Percentiles rank a stretch among this genome's conserved stretches.
These are phyloP conservation scores for Gobius niger DNA, from an alignment of 2,113 vertebrate species.

Conservation along the genomic window DNA sequence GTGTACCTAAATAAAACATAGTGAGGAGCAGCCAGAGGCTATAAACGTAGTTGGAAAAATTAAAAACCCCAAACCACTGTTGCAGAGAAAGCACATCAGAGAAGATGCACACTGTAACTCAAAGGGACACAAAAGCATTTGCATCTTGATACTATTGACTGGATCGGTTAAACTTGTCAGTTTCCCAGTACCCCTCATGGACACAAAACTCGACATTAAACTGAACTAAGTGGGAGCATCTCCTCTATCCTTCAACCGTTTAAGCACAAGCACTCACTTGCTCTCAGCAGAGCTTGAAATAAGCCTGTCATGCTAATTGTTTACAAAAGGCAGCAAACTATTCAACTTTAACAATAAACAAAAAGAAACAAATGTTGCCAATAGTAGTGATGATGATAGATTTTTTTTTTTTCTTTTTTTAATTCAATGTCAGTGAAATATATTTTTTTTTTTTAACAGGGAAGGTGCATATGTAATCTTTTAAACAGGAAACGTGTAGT, in stretches of 20 bases:
- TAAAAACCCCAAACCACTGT: slow-evolving; percentile 33
- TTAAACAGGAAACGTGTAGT: not conserved
- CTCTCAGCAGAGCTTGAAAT: slow-evolving; percentile 37
- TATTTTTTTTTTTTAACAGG: not conserved
- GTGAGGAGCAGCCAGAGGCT: slow-evolving; percentile 68
- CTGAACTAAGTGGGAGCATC: slow-evolving; percentile 20
- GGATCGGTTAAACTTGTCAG: slow-evolving; percentile 32
- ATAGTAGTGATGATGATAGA: slow-evolving; percentile 59
- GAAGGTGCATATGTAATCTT: slow-evolving; percentile 12
- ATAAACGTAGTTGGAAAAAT: slow-evolving; percentile 53
- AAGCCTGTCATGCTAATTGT: slow-evolving; percentile 44
- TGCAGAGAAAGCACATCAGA: slow-evolving; percentile 26
- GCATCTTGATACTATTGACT: slow-evolving; percentile 26
- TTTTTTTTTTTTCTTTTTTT: not conserved
- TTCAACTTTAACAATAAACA: slow-evolving; percentile 59
- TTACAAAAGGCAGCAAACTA: slow-evolving; percentile 64
- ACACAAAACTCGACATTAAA: slow-evolving; percentile 19
- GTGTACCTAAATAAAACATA: slow-evolving; percentile 76
- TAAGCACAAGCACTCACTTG: slow-evolving; percentile 46
- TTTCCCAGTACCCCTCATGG: slow-evolving; percentile 31
- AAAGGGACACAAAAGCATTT: slow-evolving; percentile 39
- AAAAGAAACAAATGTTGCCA: slow-evolving; percentile 24
- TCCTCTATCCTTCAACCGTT: slow-evolving; percentile 60
- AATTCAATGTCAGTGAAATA: not conserved
- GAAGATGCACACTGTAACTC: slow-evolving; percentile 35